phyloP scores from a whole-genome alignment of 2,113 vertebrate species.

The Colinus virginianus region DNA sequence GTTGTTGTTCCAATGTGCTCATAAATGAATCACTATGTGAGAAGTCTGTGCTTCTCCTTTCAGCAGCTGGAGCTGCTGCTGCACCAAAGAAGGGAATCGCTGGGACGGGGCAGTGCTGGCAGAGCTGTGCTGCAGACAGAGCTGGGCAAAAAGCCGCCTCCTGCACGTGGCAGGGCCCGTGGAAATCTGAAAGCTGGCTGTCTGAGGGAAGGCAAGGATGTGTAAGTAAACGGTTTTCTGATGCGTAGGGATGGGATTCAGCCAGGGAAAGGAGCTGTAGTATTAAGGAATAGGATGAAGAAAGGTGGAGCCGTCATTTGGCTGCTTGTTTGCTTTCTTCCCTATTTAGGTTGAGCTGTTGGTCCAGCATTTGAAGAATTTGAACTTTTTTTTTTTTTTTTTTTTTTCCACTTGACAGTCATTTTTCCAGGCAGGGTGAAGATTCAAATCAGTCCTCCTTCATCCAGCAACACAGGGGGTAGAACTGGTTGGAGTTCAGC shows the following conservation, averaged over 20 bases:
- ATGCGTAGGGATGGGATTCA: not conserved
- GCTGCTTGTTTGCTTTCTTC: not conserved
- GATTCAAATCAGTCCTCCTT: not conserved
- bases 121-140: not conserved
- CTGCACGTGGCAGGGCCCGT: not conserved
- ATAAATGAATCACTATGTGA: not conserved
- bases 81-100: conserved; percentile 27
- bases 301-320: not conserved
- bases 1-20: accelerated
- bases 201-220: not conserved
- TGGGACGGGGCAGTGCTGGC: not conserved
- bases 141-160: not conserved
- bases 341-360: conserved; percentile 10
- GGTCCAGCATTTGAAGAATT: not conserved
- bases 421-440: not conserved
- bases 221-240: not conserved
- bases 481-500: not conserved
- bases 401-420: not conserved
- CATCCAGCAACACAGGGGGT: not conserved
- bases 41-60: conserved; percentile 6
- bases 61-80: not conserved
- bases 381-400: no score
- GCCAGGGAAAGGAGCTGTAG: not conserved
- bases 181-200: not conserved
- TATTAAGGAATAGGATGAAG: not conserved